Evolutionary conservation across 2,113 vertebrate species (phyloP).

Genomic region (Nettapus auritus): DNA sequence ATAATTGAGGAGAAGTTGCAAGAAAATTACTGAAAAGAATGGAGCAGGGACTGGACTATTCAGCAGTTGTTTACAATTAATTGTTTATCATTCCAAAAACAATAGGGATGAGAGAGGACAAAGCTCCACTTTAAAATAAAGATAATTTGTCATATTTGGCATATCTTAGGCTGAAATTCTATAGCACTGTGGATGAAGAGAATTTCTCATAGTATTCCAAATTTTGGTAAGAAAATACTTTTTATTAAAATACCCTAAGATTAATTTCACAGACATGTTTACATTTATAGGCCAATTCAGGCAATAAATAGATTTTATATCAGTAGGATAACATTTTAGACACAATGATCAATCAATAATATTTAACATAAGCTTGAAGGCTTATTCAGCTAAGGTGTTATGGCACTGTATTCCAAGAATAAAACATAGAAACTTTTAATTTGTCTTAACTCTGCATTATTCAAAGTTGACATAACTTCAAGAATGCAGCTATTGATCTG

Average conservation of each 20-base stretch:
- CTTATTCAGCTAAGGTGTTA: background rate
- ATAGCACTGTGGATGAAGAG: background rate
- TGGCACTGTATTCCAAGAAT: background rate
- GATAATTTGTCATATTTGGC: background rate
- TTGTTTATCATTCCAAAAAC: background rate
- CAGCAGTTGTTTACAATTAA: background rate
- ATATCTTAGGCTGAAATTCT: background rate
- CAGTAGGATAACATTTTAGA: background rate
- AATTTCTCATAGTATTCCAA: background rate
- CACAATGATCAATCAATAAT: background rate
- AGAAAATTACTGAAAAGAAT: background rate
- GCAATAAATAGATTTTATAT: background rate
- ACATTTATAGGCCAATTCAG: background rate
- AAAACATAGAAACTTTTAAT: background rate
- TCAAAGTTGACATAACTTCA: background rate
- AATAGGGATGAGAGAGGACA: background rate
- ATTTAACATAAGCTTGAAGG: background rate
- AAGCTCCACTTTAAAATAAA: background rate
- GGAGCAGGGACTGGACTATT: background rate
- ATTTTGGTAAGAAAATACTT: background rate
- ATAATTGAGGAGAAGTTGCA: background rate
- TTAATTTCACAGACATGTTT: background rate
- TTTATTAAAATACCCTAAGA: background rate
- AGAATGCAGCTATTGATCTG: background rate
- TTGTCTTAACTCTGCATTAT: background rate